Conservation (phyloP, 2,888 invertebrate genomes). For the Hyppa rectilinea region DNA sequence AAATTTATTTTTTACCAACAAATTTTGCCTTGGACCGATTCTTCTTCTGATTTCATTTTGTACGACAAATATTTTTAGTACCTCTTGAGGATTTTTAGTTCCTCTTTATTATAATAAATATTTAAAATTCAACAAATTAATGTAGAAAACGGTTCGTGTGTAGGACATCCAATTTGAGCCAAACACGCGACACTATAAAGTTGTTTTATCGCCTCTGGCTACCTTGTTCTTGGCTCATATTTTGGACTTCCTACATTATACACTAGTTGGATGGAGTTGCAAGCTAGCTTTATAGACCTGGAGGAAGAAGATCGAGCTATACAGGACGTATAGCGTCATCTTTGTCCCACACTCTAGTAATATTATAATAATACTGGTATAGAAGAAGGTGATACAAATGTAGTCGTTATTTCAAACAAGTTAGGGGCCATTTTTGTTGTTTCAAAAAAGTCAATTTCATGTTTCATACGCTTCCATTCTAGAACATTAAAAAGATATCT, state of each 20-base stretch:
- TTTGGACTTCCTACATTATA: conserved; percentile 6
- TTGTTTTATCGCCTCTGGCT: conserved; percentile 30
- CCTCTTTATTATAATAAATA: too few species aligned
- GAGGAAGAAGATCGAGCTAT: neutral
- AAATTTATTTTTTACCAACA: too few species aligned
- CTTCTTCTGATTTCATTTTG: neutral
- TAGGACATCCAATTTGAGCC: conserved; percentile 18
- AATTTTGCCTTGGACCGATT: too few species aligned
- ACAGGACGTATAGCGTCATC: neutral
- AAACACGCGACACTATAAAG: conserved; percentile 44
- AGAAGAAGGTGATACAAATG: conserved; percentile 3
- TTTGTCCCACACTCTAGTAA: neutral
- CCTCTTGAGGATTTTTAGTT: too few species aligned
- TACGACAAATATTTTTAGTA: neutral
- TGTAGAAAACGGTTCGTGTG: conserved; percentile 29
- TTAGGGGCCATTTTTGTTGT: conserved; percentile 13
- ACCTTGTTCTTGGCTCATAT: conserved; percentile 29
- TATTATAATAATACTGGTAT: neutral
- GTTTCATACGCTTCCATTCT: neutral
- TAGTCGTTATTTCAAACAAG: conserved; percentile 21
- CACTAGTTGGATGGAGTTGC: neutral
- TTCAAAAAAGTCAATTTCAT: conserved; percentile 8
- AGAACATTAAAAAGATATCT: neutral
- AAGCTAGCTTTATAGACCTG: conserved; percentile 18
- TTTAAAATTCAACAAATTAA: conserved; percentile 7